Evolutionary conservation across 1,140 invertebrate species (phyloP).

Genomic region (Carcinoscorpius rotundicauda): DNA sequence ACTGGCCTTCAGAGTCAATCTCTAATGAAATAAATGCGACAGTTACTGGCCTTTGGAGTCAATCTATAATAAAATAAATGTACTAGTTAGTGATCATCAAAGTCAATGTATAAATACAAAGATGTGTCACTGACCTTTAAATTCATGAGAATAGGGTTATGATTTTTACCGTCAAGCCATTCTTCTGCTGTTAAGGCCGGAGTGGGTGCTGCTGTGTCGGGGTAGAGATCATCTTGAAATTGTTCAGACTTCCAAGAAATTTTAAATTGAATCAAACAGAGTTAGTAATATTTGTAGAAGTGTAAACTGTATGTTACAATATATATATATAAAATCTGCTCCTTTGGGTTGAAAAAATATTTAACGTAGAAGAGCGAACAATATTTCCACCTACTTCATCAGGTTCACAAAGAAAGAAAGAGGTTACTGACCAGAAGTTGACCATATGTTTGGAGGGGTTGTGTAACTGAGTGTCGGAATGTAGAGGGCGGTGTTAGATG

Average conservation of each 20-base stretch:
- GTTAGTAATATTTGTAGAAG: background rate
- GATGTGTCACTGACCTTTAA: constrained; percentile 48
- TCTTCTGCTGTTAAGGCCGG: constrained; percentile 73
- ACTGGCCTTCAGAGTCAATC: too few relatives aligned
- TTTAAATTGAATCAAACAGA: background rate
- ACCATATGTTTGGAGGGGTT: too few relatives aligned
- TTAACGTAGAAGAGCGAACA: too few relatives aligned
- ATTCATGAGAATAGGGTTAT: constrained; percentile 65
- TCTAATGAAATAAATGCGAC: too few relatives aligned
- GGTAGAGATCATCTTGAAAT: constrained; percentile 83
- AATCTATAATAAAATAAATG: too few relatives aligned
- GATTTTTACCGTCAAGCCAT: constrained; percentile 74
- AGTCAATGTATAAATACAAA: constrained; percentile 36
- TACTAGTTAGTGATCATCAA: background rate
- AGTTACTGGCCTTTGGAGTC: too few relatives aligned
- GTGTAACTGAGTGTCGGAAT: too few relatives aligned
- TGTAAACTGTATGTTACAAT: background rate
- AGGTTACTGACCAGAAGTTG: too few relatives aligned
- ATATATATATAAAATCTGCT: background rate
- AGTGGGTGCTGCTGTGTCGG: constrained; percentile 70
- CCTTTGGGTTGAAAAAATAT: background rate
- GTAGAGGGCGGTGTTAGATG: too few relatives aligned
- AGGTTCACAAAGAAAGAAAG: too few relatives aligned
- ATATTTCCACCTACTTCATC: too few relatives aligned
- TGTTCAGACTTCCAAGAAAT: constrained; percentile 45